A percentile compares a stretch with the other conserved stretches of the same genome.
phyloP scores from a whole-genome alignment of 2,888 invertebrate genomes.

The Ellobium chinense region DNA sequence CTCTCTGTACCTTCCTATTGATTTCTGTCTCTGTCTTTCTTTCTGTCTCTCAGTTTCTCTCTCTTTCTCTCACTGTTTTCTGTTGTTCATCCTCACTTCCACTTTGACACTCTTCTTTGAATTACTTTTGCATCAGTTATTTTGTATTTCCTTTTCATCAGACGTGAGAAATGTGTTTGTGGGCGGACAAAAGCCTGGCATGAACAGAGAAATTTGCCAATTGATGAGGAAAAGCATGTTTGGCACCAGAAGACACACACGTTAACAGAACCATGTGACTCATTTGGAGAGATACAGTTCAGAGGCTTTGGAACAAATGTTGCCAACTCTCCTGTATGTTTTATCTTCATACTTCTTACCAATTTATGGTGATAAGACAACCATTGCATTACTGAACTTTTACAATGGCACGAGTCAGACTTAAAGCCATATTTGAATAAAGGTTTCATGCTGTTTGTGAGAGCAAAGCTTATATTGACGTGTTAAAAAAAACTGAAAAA shows the following conservation, averaged over 20 bases:
- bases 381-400: no score
- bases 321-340: slow-evolving; percentile 67
- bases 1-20: not conserved
- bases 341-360: no score
- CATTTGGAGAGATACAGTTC: slow-evolving; percentile 73
- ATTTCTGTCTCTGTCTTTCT: not conserved
- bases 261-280: slow-evolving; percentile 56
- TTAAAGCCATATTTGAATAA: no score
- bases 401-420: no score
- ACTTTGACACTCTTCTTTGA: not conserved
- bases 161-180: slow-evolving; percentile 59
- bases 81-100: not conserved
- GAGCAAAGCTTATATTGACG: no score
- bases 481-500: no score
- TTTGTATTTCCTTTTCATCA: not conserved
- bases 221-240: not conserved
- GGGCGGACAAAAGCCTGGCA: slow-evolving; percentile 60
- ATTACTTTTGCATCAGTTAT: not conserved
- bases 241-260: slow-evolving; percentile 69
- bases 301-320: slow-evolving; percentile 74
- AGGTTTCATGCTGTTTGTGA: no score
- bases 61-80: not conserved
- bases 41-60: not conserved
- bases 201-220: not conserved
- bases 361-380: no score